phyloP scores from a whole-genome alignment of 2,888 invertebrate species.

The Sylvicola cinctus region DNA sequence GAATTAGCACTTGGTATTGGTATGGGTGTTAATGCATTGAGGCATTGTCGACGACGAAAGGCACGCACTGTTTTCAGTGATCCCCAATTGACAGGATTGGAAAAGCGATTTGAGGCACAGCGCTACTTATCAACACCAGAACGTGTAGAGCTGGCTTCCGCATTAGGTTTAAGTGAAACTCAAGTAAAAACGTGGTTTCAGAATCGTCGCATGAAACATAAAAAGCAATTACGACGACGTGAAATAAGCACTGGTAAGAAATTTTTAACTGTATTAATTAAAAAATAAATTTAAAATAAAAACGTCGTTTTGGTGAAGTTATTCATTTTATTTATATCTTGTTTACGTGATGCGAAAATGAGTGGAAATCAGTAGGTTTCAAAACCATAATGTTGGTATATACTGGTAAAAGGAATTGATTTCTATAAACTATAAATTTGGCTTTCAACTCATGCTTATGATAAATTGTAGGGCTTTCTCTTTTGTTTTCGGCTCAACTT shows the following conservation, averaged over 20 bases:
- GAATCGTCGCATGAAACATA: slow-evolving; percentile 91
- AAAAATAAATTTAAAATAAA: slow-evolving; percentile 5
- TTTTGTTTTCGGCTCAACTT: too few relatives aligned
- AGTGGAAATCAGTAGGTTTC: too few relatives aligned
- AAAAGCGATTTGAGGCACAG: slow-evolving; percentile 88
- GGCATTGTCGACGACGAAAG: slow-evolving; percentile 88
- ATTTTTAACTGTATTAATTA: not conserved
- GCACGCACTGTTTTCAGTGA: slow-evolving; percentile 85
- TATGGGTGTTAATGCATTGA: slow-evolving; percentile 40
- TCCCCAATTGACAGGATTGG: slow-evolving; percentile 65
- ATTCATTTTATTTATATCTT: too few relatives aligned
- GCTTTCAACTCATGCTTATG: too few relatives aligned
- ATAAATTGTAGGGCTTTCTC: too few relatives aligned
- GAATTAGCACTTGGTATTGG: slow-evolving; percentile 24
- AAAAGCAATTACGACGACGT: slow-evolving; percentile 50
- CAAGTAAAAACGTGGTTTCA: slow-evolving; percentile 98
- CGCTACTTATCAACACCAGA: slow-evolving; percentile 87
- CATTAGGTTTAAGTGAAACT: slow-evolving; percentile 84
- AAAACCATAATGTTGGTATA: too few relatives aligned
- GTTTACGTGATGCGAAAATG: too few relatives aligned
- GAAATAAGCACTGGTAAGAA: slow-evolving; percentile 22
- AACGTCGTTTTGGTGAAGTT: slow-evolving; percentile 1
- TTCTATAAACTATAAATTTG: too few relatives aligned
- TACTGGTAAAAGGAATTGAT: too few relatives aligned
- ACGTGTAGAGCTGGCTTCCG: slow-evolving; percentile 81